These are phyloP conservation scores for Cairina moschata DNA, from an alignment of 2,113 vertebrate species.

Conservation along the genomic window DNA sequence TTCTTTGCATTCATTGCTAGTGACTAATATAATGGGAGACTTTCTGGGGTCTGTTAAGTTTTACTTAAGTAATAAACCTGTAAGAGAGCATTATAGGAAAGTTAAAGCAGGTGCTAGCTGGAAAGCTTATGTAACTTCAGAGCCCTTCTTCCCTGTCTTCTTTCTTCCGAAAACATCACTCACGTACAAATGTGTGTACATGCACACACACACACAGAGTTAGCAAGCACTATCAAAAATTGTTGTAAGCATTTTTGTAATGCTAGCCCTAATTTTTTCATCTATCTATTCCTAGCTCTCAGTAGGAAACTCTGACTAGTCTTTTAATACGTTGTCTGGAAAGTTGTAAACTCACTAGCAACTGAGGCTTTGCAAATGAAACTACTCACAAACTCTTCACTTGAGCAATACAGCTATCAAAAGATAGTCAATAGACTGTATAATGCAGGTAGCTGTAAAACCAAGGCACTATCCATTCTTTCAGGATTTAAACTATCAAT, in stretches of 20 bases:
- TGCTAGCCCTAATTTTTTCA: not conserved
- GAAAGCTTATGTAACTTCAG: not conserved
- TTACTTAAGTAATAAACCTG: not conserved
- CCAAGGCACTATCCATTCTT: too few relatives aligned
- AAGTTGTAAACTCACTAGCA: not conserved
- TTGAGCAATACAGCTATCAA: not conserved
- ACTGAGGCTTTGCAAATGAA: not conserved
- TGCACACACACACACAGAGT: not conserved
- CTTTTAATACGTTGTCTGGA: not conserved
- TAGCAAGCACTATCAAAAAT: not conserved
- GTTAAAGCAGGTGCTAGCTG: not conserved
- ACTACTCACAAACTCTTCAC: not conserved
- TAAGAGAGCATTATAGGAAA: not conserved
- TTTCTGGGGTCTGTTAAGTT: not conserved
- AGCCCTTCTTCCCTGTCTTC: not conserved
- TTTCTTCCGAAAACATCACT: not conserved
- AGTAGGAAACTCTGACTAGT: not conserved
- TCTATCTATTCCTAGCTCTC: not conserved
- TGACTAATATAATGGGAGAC: not conserved
- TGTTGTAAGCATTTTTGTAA: not conserved
- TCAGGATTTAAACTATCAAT: too few relatives aligned
- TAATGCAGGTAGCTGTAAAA: not conserved
- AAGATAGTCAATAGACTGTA: not conserved
- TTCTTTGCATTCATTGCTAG: not conserved
- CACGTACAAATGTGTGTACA: fast-evolving